A percentile compares a stretch with the other conserved stretches of the same genome.
These are phyloP conservation scores for Myotis daubentonii DNA, from an alignment of 2,797 vertebrate species.

Conservation along the genomic window DNA sequence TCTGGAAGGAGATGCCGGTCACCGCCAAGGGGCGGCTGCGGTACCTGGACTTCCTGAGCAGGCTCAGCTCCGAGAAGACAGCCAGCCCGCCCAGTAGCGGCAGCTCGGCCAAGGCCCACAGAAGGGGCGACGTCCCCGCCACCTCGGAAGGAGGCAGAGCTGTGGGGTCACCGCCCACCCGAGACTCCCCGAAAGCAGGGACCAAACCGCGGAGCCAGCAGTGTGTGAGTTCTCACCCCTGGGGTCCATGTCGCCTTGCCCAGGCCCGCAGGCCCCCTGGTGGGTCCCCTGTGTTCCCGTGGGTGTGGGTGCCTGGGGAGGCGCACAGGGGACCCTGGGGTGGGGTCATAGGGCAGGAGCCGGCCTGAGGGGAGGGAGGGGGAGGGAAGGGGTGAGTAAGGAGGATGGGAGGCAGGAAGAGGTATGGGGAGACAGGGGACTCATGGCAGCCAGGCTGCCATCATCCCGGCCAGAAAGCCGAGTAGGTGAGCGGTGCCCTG, in stretches of 20 bases:
- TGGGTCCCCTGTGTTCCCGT: not conserved
- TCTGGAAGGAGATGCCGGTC: slow-evolving; percentile 84
- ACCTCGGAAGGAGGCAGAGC: rapidly evolving
- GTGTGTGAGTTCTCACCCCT: slow-evolving; percentile 21
- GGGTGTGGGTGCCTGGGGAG: not conserved
- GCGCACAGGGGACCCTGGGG: not conserved
- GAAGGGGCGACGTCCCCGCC: not conserved
- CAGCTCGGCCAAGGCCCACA: rapidly evolving
- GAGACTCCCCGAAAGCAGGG: rapidly evolving
- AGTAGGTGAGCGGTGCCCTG: rapidly evolving
- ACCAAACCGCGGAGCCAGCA: not conserved
- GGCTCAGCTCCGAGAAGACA: slow-evolving; percentile 61
- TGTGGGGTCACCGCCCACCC: rapidly evolving
- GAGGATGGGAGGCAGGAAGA: rapidly evolving
- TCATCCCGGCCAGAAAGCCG: not conserved
- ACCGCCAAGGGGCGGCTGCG: slow-evolving; percentile 80
- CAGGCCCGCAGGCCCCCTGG: not conserved
- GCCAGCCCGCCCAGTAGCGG: rapidly evolving
- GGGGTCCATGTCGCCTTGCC: rapidly evolving
- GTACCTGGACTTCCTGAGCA: slow-evolving; percentile 84
- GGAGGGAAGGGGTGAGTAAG: too few relatives aligned
- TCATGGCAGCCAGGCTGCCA: too few relatives aligned
- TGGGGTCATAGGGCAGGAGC: not conserved
- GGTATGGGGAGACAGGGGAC: rapidly evolving
- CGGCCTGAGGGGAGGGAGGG: not conserved